These are phyloP conservation scores for Gymnopithys bicolor DNA, from an alignment of 2,797 vertebrate genomes.

Conservation along the genomic window DNA sequence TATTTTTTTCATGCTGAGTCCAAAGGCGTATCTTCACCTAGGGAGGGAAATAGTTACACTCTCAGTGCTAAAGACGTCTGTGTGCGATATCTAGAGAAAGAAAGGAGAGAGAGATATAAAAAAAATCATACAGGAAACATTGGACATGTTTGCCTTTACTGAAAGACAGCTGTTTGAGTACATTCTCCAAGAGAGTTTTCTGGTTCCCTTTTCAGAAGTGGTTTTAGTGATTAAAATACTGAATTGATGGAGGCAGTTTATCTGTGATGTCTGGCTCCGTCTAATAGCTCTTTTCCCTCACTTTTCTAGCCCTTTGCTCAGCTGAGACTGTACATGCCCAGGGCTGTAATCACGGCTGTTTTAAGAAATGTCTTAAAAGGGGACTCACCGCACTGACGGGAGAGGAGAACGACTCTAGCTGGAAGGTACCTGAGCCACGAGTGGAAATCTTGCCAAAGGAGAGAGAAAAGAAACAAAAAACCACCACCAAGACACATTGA, in stretches of 20 bases:
- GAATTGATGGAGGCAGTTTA: conserved; percentile 36
- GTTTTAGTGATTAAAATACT: conserved; percentile 48
- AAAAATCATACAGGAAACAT: conserved; percentile 49
- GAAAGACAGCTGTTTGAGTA: conserved; percentile 63
- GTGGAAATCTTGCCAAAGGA: neutral
- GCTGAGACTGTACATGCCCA: neutral
- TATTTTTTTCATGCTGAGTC: neutral
- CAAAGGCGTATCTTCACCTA: neutral
- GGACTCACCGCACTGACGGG: neutral
- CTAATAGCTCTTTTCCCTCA: neutral
- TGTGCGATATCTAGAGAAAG: neutral
- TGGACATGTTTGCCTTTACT: conserved; percentile 66
- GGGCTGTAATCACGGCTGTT: neutral
- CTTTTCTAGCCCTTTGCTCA: neutral
- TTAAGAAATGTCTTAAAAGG: neutral
- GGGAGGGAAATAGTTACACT: neutral
- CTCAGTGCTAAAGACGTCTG: neutral
- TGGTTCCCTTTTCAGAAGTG: conserved; percentile 59
- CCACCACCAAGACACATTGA: neutral
- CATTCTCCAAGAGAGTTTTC: conserved; percentile 32
- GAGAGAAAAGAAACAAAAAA: neutral
- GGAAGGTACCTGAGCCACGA: neutral
- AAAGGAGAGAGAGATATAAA: neutral
- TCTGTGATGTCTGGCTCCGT: conserved; percentile 22
- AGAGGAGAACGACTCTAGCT: neutral